phyloP scores from a whole-genome alignment of 2,113 vertebrate genomes.

The Anolis sagrei region DNA sequence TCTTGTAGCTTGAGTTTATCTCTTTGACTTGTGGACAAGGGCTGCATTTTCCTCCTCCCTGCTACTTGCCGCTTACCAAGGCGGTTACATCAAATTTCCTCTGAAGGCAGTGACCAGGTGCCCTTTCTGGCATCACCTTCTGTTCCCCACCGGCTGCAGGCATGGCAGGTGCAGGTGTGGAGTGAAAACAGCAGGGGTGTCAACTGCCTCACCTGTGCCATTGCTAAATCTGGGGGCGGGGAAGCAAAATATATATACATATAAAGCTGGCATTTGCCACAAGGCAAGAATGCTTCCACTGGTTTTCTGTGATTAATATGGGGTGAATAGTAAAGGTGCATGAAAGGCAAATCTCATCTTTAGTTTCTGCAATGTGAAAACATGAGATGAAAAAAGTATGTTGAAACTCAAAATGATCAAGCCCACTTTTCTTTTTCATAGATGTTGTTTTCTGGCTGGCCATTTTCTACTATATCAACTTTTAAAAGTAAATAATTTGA shows the following conservation, averaged over 20 bases:
- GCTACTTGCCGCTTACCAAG: not conserved
- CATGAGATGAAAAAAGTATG: not conserved
- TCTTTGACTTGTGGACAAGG: conserved; percentile 18
- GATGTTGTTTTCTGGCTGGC: conserved; percentile 24
- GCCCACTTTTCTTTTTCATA: not conserved
- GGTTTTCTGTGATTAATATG: not conserved
- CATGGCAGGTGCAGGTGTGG: conserved; percentile 15
- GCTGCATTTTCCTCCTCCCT: not conserved
- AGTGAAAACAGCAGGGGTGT: not conserved
- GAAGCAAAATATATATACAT: too few relatives aligned
- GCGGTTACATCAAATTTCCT: conserved; percentile 21
- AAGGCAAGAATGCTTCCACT: not conserved
- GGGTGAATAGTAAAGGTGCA: not conserved
- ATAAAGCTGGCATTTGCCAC: not conserved
- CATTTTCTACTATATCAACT: conserved; percentile 47
- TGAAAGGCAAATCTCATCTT: not conserved
- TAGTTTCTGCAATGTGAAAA: not conserved
- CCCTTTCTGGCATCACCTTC: conserved; percentile 24
- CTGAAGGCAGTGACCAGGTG: conserved; percentile 24
- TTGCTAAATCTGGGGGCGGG: not conserved
- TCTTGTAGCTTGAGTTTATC: conserved; percentile 2
- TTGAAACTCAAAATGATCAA: conserved; percentile 15
- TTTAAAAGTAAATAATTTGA: not conserved
- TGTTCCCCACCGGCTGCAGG: conserved; percentile 5
- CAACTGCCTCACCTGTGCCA: conserved; percentile 1